Evolutionary conservation across 2,113 vertebrate species (phyloP).

Genomic region (Cottus gobio): DNA sequence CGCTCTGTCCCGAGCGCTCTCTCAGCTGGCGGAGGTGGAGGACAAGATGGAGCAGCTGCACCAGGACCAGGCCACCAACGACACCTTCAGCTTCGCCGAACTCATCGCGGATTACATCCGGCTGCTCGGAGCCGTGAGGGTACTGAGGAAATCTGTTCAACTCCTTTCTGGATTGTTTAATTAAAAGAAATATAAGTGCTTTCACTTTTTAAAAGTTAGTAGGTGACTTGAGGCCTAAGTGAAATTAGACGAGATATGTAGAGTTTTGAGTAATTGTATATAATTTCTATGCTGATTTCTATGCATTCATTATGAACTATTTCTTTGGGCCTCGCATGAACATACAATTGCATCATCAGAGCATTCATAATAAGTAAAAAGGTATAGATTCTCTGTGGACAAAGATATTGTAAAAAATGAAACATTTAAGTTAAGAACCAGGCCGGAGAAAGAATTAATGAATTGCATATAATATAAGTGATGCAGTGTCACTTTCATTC

Average conservation of each 20-base stretch:
- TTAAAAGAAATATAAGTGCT: neutral
- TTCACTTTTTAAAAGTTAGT: neutral
- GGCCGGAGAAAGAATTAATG: too few relatives aligned
- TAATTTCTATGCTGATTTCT: neutral
- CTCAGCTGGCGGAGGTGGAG: slow-evolving; percentile 97
- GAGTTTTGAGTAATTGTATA: neutral
- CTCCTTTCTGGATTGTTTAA: neutral
- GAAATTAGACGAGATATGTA: neutral
- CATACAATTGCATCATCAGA: too few relatives aligned
- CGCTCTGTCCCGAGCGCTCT: slow-evolving; percentile 92
- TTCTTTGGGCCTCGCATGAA: too few relatives aligned
- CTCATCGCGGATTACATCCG: slow-evolving; percentile 96
- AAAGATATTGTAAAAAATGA: too few relatives aligned
- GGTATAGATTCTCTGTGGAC: too few relatives aligned
- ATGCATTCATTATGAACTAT: neutral
- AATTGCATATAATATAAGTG: too few relatives aligned
- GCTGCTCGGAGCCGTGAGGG: slow-evolving; percentile 91
- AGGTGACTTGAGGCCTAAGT: neutral
- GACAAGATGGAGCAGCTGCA: slow-evolving; percentile 97
- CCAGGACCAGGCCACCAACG: slow-evolving; percentile 93
- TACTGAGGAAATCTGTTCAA: slow-evolving; percentile 62
- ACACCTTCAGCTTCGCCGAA: slow-evolving; percentile 94
- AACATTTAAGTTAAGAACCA: too few relatives aligned
- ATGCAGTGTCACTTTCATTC: too few relatives aligned
- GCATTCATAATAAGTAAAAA: too few relatives aligned